Base-by-base conservation (phyloP, 2,113 vertebrate species). In the Zosterops borbonicus region DNA sequence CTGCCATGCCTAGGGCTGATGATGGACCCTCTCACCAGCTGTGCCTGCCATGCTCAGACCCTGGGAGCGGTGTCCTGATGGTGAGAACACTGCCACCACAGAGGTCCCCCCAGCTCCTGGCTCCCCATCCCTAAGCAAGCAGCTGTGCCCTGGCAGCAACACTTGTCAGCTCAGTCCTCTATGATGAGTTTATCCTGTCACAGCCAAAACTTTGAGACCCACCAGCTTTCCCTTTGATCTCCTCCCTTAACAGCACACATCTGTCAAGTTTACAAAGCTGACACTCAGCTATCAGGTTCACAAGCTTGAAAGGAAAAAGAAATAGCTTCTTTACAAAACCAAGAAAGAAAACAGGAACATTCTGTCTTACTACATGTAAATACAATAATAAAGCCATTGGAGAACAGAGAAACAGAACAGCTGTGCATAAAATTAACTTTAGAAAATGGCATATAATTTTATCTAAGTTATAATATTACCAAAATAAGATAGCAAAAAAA, bases 71-170 rank as follows among this genome's bases (percentile, higher is more conserved):
- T 46, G 35, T 18, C 20, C 9, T 1, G 2, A 11, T 13, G 12
- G 6, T 12, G 28, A 68, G 33, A 33, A 1, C 29, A 52, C 1
- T 1, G 28, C 2, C 1, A 1, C 28, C 2, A 1, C 2, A 0
- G 28, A 12, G 11, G 7, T 42, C 3, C 25, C 29, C 4, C 35
- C 3, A 3, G 50, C 47, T 77, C 35, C 69, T 59, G 49, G 17
- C 20, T 70, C 10, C 17, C 59, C 8, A 3, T 16, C 25, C 59
- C 69, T n/a, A 4, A 20, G 20, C 15, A 9, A 67, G 55, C n/a
- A 58, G 33, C 31, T 59, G 31, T 70, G 65, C 29, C 58, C 47
- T 52, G 49, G 44, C 21, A 47, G 37, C 41, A 68, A 0, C 0
- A 0, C 23, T 76, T 58, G 35, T 64, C 79, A 82, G 59, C 22